Percentiles rank a stretch among this genome's conserved stretches.
Evolutionary conservation across 1,140 invertebrate species (phyloP).

Genomic region (Saccostrea cuccullata): DNA sequence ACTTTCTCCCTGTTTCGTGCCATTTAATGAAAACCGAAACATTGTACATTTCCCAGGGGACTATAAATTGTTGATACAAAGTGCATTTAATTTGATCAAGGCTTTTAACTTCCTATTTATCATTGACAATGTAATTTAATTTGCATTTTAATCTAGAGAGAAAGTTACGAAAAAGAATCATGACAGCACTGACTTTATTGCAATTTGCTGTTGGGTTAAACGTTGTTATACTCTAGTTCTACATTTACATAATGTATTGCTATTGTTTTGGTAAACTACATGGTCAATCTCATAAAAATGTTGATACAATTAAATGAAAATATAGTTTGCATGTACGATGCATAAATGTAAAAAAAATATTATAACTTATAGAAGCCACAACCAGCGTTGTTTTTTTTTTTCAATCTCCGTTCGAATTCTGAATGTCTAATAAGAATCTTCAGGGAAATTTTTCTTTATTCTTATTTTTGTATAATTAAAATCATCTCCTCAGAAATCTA

Average conservation of each 20-base stretch:
- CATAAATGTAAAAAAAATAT: neutral
- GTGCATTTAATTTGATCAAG: conserved; percentile 3
- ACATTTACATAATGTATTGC: neutral
- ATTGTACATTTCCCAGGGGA: neutral
- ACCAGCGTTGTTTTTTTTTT: neutral
- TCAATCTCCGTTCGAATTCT: too few relatives aligned
- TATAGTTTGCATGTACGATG: too few relatives aligned
- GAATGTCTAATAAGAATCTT: too few relatives aligned
- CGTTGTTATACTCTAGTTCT: too few relatives aligned
- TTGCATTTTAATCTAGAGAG: neutral
- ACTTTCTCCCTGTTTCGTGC: neutral
- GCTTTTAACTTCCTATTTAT: neutral
- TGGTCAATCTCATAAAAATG: neutral
- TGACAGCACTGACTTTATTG: too few relatives aligned
- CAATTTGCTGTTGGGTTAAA: too few relatives aligned
- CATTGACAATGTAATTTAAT: neutral
- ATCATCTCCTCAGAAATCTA: too few relatives aligned
- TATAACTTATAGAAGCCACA: neutral
- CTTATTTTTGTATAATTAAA: too few relatives aligned
- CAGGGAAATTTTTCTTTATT: too few relatives aligned
- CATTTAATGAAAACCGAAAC: neutral
- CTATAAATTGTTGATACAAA: neutral
- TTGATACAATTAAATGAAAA: too few relatives aligned
- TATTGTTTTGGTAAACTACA: neutral
- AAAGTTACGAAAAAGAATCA: neutral